Conservation (phyloP, 2,797 vertebrate species). For the Hephaestus fuliginosus region DNA sequence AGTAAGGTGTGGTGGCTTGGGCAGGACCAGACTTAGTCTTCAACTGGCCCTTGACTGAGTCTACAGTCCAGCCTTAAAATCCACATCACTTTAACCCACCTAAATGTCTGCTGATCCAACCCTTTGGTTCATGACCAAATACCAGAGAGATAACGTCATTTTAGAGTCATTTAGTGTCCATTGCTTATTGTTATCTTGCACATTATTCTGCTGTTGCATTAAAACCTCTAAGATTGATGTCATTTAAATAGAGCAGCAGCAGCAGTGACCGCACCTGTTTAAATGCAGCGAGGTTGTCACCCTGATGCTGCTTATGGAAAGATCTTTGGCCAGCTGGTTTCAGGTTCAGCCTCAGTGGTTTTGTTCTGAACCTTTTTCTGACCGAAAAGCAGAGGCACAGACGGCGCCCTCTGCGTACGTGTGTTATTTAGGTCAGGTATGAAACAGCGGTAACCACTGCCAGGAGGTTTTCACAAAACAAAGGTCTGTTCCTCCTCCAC, state of each 20-base stretch:
- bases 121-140: too few species aligned
- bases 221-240: neutral
- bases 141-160: too few species aligned
- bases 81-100: too few species aligned
- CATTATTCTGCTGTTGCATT: neutral
- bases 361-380: neutral
- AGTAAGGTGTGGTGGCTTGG: too few species aligned
- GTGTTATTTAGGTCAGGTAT: too few species aligned
- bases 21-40: too few species aligned
- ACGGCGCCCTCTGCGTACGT: neutral
- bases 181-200: neutral
- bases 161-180: neutral
- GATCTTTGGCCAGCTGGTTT: conserved; percentile 5
- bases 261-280: neutral
- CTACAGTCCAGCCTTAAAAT: too few species aligned
- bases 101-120: too few species aligned
- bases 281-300: neutral
- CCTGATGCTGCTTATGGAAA: neutral
- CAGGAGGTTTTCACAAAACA: neutral
- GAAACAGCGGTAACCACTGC: neutral
- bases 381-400: neutral
- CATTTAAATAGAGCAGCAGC: neutral
- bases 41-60: too few species aligned
- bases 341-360: conserved; percentile 18
- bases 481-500: neutral